These are phyloP conservation scores for Lissonota sp. DNA, from an alignment of 2,888 invertebrate species.

Conservation along the genomic window DNA sequence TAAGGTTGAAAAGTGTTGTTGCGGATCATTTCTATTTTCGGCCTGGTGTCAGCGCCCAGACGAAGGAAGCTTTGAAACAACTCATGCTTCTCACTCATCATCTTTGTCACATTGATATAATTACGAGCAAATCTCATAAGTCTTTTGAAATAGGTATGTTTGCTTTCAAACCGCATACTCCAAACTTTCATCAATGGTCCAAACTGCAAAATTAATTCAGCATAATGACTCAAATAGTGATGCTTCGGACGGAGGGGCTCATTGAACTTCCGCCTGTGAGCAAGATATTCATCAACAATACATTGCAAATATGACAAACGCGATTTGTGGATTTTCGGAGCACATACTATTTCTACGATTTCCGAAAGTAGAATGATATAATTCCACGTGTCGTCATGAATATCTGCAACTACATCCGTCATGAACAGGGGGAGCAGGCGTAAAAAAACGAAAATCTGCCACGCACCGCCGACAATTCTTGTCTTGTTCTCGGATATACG, in stretches of 20 bases:
- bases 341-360: slow-evolving; percentile 66
- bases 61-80: slow-evolving; percentile 54
- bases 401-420: slow-evolving; percentile 42
- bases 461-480: slow-evolving; percentile 46
- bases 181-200: slow-evolving; percentile 62
- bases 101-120: slow-evolving; percentile 63
- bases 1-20: slow-evolving; percentile 25
- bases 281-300: not conserved
- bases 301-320: not conserved
- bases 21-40: slow-evolving; percentile 20
- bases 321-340: slow-evolving; percentile 64
- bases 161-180: slow-evolving; percentile 66
- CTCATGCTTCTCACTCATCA: slow-evolving; percentile 59
- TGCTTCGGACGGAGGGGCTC: slow-evolving; percentile 58
- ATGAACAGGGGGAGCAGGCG: slow-evolving; percentile 46
- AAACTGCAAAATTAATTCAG: slow-evolving; percentile 53
- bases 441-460: slow-evolving; percentile 47
- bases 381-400: slow-evolving; percentile 63
- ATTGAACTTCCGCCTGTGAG: not conserved
- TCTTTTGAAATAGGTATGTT: slow-evolving; percentile 68
- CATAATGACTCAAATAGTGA: slow-evolving; percentile 62
- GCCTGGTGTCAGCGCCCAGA: slow-evolving; percentile 39
- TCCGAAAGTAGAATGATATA: slow-evolving; percentile 60
- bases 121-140: slow-evolving; percentile 53
- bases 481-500: slow-evolving; percentile 2